Conservation (phyloP, 2,797 vertebrate genomes). For the Ciconia nigra region DNA sequence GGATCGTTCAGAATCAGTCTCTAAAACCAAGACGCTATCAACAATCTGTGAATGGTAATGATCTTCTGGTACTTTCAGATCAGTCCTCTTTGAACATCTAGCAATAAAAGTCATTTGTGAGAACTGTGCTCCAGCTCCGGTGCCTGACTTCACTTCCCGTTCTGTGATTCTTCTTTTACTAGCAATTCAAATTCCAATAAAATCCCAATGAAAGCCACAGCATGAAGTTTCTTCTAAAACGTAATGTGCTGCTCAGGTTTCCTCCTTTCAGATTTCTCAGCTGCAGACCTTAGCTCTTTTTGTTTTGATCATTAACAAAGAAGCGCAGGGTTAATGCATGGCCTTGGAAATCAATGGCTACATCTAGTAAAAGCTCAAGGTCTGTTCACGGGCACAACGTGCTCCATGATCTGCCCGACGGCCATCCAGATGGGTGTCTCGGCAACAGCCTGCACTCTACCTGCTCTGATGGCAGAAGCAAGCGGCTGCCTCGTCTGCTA, state of each 20-base stretch:
- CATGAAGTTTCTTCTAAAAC: background rate
- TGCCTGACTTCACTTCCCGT: background rate
- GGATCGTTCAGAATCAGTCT: background rate
- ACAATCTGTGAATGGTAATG: background rate
- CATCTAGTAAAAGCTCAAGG: background rate
- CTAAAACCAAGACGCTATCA: conserved; percentile 4
- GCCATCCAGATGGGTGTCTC: background rate
- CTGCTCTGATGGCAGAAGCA: background rate
- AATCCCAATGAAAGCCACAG: background rate
- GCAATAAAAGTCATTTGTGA: conserved; percentile 6
- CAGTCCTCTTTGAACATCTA: background rate
- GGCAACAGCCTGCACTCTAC: background rate
- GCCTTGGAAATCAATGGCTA: background rate
- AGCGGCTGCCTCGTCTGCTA: background rate
- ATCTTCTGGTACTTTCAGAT: background rate
- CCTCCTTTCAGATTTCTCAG: background rate
- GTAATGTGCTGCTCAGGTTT: background rate
- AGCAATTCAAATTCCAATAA: conserved; percentile 7
- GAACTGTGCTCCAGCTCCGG: background rate
- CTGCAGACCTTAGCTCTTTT: background rate
- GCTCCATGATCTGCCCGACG: fast-evolving
- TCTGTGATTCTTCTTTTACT: background rate
- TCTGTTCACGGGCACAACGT: fast-evolving
- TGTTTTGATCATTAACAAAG: background rate
- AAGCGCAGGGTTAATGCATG: background rate